Percentiles rank a stretch among this genome's conserved stretches.
Conservation (phyloP, 1,140 invertebrate species). For the Dermatophagoides farinae region DNA sequence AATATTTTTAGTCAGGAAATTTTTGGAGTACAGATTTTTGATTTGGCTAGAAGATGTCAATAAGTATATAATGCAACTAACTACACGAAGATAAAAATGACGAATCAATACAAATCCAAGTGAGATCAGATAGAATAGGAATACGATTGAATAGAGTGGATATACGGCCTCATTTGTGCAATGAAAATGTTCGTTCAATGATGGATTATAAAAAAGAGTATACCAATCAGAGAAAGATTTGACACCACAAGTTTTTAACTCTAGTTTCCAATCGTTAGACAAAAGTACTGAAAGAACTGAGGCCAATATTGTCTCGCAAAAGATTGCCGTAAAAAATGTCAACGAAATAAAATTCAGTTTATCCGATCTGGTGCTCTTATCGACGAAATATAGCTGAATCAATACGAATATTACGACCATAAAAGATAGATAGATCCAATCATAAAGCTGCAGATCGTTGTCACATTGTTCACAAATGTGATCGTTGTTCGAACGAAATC, state of each 20-base stretch:
- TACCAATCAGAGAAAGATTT: constrained; percentile 78
- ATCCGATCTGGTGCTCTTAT: constrained; percentile 49
- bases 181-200: constrained; percentile 66
- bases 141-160: constrained; percentile 85
- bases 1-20: constrained; percentile 44
- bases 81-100: constrained; percentile 1
- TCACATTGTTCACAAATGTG: constrained; percentile 54
- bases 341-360: constrained; percentile 42
- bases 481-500: constrained; percentile 28
- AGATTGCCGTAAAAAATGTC: constrained; percentile 47
- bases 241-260: constrained; percentile 51
- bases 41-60: constrained; percentile 50
- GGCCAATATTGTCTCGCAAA: constrained; percentile 51
- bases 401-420: constrained; percentile 66
- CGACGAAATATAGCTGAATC: constrained; percentile 77
- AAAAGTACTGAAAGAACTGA: constrained; percentile 50
- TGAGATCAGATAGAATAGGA: constrained; percentile 70
- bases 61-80: constrained; percentile 3
- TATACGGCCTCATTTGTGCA: constrained; percentile 94
- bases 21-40: constrained; percentile 39
- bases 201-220: constrained; percentile 78
- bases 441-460: constrained; percentile 56
- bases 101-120: constrained; percentile 41
- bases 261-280: constrained; percentile 43
- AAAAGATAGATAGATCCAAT: constrained; percentile 80